A percentile compares a stretch with the other conserved stretches of the same genome.
Conservation (phyloP, 2,888 invertebrate species). For the Polydesmus complanatus region DNA sequence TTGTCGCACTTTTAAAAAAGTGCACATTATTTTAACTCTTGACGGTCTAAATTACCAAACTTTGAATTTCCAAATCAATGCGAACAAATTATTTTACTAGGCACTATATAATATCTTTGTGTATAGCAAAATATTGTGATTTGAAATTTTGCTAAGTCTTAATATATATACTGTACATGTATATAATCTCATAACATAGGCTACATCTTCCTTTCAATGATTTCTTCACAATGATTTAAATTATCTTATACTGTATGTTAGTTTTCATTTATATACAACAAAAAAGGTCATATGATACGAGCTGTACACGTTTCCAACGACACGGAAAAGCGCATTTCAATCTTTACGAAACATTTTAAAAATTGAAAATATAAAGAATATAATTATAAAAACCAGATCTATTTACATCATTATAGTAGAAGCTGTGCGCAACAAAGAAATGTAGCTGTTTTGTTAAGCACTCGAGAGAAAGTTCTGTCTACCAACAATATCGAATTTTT, state of each 20-base stretch:
- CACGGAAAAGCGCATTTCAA: neutral
- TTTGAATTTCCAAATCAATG: too few relatives aligned
- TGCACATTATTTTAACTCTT: too few relatives aligned
- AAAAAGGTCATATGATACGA: too few relatives aligned
- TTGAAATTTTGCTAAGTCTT: neutral
- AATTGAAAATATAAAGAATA: neutral
- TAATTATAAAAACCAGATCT: neutral
- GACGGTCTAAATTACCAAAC: too few relatives aligned
- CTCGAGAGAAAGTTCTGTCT: neutral
- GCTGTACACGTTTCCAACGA: neutral
- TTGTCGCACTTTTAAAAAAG: too few relatives aligned
- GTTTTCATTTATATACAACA: too few relatives aligned
- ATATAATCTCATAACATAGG: neutral
- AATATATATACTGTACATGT: neutral
- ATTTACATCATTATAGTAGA: neutral
- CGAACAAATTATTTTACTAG: too few relatives aligned
- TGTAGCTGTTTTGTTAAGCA: neutral
- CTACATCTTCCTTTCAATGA: neutral
- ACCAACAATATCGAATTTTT: too few relatives aligned
- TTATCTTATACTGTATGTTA: neutral
- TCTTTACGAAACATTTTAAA: neutral
- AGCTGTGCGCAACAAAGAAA: neutral
- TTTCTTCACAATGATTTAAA: neutral
- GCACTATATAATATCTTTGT: neutral
- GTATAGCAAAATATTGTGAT: neutral